These are phyloP conservation scores for Leiothrix lutea DNA, from an alignment of 2,113 vertebrate genomes.

Conservation along the genomic window DNA sequence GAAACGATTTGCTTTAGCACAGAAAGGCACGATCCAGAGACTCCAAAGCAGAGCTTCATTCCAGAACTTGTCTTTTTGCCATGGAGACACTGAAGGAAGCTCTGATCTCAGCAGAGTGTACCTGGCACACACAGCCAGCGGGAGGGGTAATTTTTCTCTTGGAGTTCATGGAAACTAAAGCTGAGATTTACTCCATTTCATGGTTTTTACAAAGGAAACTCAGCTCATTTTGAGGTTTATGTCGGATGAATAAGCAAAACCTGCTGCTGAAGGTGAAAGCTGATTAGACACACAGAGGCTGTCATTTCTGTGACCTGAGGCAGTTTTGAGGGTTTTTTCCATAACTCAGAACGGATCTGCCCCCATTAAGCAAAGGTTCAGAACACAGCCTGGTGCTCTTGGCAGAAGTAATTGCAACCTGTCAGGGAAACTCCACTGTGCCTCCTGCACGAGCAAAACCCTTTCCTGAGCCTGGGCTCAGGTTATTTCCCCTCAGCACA, in stretches of 20 bases:
- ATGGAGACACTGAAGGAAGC: background rate
- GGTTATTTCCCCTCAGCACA: background rate
- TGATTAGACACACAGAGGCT: slow-evolving; percentile 20
- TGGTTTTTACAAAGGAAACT: background rate
- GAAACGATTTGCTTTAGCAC: background rate
- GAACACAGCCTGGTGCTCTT: slow-evolving; percentile 8
- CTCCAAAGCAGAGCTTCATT: background rate
- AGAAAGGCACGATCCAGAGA: background rate
- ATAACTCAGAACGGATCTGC: slow-evolving; percentile 25
- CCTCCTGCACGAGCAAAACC: background rate
- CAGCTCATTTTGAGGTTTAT: slow-evolving; percentile 11
- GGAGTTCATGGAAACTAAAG: background rate
- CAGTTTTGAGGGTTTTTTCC: background rate
- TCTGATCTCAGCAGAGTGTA: background rate
- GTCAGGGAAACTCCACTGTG: background rate
- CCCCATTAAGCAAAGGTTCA: slow-evolving; percentile 59
- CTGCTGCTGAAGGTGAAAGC: slow-evolving; percentile 37
- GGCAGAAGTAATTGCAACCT: slow-evolving; percentile 60
- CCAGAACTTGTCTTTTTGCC: background rate
- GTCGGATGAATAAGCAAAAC: slow-evolving; percentile 37
- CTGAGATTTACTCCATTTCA: background rate
- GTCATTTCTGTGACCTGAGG: slow-evolving; percentile 29
- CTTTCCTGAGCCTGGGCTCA: background rate
- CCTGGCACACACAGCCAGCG: background rate
- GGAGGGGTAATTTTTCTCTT: background rate